Percentiles rank a stretch among this genome's conserved stretches.
Evolutionary conservation across 2,888 invertebrate genomes (phyloP).

Genomic region (Erebia epiphron): DNA sequence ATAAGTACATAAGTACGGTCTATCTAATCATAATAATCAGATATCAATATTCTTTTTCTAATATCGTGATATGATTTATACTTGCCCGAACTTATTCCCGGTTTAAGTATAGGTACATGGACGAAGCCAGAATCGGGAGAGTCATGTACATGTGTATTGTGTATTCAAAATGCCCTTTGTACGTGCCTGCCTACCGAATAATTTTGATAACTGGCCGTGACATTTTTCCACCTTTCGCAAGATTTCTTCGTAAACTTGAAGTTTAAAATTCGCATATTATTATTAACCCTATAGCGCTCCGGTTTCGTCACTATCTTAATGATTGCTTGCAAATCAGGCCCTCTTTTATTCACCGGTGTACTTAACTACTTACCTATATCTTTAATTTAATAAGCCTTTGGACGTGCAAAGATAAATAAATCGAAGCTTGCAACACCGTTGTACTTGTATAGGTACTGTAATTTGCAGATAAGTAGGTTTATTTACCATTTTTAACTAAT

Average conservation of each 20-base stretch:
- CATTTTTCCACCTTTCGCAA: conserved; percentile 67
- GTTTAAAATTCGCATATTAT: conserved; percentile 56
- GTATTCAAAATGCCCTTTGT: conserved; percentile 57
- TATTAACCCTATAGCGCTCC: conserved; percentile 56
- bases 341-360: conserved; percentile 27
- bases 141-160: neutral
- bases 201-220: conserved; percentile 69
- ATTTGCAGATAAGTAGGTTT: neutral
- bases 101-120: neutral
- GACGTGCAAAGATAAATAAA: conserved; percentile 42
- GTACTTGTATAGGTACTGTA: neutral
- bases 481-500: neutral
- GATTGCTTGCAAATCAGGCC: conserved; percentile 44
- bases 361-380: conserved; percentile 27
- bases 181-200: conserved; percentile 52
- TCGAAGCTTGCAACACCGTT: conserved; percentile 32
- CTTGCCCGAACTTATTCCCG: neutral
- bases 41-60: too few species aligned
- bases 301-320: conserved; percentile 66
- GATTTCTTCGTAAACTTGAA: conserved; percentile 57
- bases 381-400: conserved; percentile 45
- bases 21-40: too few species aligned
- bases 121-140: neutral
- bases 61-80: too few species aligned
- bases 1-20: too few species aligned